Percentiles rank a stretch among this genome's conserved stretches.
These are phyloP conservation scores for Elaphurus davidianus DNA, from an alignment of 2,113 vertebrate species.

Conservation along the genomic window DNA sequence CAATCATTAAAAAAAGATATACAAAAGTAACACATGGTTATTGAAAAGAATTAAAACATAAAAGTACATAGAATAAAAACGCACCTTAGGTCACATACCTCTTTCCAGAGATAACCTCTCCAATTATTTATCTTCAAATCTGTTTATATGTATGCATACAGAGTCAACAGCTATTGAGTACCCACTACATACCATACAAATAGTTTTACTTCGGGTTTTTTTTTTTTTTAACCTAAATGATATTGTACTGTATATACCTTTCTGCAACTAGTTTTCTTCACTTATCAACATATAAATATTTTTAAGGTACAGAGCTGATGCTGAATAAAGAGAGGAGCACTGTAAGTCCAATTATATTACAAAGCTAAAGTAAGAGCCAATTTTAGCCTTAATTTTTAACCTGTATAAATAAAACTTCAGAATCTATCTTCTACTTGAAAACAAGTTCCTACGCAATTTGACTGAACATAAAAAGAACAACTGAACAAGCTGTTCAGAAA, in stretches of 20 bases:
- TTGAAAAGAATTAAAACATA: slow-evolving; percentile 5
- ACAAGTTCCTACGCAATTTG: neutral
- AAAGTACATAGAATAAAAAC: neutral
- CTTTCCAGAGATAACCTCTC: neutral
- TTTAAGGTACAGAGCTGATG: neutral
- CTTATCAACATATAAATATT: neutral
- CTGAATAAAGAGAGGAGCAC: neutral
- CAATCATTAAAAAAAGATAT: neutral
- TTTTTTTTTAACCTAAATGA: neutral
- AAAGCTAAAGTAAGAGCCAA: slow-evolving; percentile 16
- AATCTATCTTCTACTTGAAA: slow-evolving; percentile 49
- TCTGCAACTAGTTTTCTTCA: slow-evolving; percentile 27
- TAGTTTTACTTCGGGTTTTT: neutral
- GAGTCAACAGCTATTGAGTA: neutral
- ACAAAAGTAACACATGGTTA: slow-evolving; percentile 23
- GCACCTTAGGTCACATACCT: neutral
- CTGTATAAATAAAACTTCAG: slow-evolving; percentile 21
- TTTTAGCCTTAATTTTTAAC: slow-evolving; percentile 41
- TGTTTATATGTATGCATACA: neutral
- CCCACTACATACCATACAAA: neutral
- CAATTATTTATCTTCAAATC: neutral
- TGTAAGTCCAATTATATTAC: neutral
- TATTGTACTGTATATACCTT: neutral
- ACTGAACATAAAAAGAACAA: slow-evolving; percentile 38
- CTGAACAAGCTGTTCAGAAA: slow-evolving; percentile 20